Base-by-base conservation (phyloP, 2,113 vertebrate species). In the Okapia johnstoni region DNA sequence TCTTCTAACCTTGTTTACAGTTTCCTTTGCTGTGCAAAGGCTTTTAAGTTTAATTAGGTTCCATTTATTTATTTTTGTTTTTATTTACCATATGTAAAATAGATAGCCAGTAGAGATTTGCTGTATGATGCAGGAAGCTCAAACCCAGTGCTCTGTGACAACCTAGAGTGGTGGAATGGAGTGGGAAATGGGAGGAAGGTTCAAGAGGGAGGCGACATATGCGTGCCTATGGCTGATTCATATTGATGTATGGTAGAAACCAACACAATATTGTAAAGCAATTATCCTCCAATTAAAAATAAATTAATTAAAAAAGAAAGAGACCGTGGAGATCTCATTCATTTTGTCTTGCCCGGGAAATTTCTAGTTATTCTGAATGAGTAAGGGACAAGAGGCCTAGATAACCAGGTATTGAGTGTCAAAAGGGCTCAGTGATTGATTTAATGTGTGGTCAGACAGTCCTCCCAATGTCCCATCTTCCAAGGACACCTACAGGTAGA, bases 391-490 rank as follows among this genome's bases (percentile, higher is more conserved):
- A 0, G 26, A 23, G 10, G 11, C 4, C n/a, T n/a, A 21, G 33
- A 28, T 19, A 83, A 28, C 25, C 13, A 77, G 77, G 48, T 16
- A 2, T 26, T 6, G 36, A 77, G 33, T 7, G 43, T 81, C 17
- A 4, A 33, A 36, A 48, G 70, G 28, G 25, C 10, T 85, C 40
- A 5, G 28, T 2, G 10, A 36, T 57, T 2, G 10, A 36, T 57
- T 46, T 2, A 13, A 16, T 15, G 2, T n/a, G 15, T 40, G 19
- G 33, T 13, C 10, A 84, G 54, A 52, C 14, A 11, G 3, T 16
- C 46, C 1, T 36, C 15, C 21, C 16, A 6, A 15, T 0, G 0
- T 3, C 36, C 7, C 5, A 1, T 13, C 19, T 14, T 23, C 23
- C 40, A 6, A 19, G 11, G 6, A 7, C 6, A 13, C 8, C 10